Evolutionary conservation across 2,113 vertebrate species (phyloP).

Genomic region (Cardinalis cardinalis): DNA sequence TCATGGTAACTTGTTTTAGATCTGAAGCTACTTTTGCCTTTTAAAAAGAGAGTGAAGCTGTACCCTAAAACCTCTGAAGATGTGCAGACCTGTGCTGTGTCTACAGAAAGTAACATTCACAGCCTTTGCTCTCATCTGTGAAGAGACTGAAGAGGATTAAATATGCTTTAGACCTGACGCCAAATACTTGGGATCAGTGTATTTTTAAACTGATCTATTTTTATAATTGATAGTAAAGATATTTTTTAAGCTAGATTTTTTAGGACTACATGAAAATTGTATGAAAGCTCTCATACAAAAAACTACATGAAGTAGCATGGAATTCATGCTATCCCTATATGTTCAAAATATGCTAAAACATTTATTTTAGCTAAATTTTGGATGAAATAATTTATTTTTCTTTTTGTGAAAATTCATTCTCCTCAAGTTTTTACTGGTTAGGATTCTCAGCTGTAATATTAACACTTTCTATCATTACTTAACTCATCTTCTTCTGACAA

Average conservation of each 20-base stretch:
- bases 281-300: neutral
- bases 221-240: neutral
- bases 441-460: neutral
- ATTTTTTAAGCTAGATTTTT: neutral
- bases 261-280: neutral
- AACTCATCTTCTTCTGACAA: neutral
- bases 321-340: neutral
- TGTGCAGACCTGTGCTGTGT: neutral
- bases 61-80: neutral
- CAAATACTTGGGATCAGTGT: neutral
- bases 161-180: neutral
- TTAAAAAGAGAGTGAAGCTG: neutral
- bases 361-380: neutral
- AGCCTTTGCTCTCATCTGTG: neutral
- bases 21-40: neutral
- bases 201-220: neutral
- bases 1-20: neutral
- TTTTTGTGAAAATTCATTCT: neutral
- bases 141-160: neutral
- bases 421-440: neutral
- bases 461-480: neutral
- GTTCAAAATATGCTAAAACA: neutral
- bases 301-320: neutral
- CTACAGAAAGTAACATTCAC: neutral
- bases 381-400: fast-evolving